Base-by-base conservation (phyloP, 2,888 invertebrate species). In the Agrochola macilenta region DNA sequence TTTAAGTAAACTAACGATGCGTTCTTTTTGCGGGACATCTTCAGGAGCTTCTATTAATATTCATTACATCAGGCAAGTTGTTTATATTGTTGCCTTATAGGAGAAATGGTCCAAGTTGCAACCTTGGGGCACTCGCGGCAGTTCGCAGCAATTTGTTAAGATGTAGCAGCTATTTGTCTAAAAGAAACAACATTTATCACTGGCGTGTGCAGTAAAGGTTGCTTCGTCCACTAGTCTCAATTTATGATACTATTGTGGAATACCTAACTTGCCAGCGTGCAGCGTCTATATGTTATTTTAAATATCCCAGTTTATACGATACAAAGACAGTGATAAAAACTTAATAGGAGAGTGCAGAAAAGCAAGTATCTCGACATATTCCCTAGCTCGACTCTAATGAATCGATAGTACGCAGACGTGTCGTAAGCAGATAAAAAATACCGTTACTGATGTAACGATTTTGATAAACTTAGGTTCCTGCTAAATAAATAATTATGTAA, bases 151-250 rank as follows among this genome's bases (percentile, higher is more conserved):
- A 95, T 95, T 95, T 93, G 93, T 94, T 91, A 90, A 89, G 88
- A 87, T 90, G 88, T 90, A 89, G 89, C 87, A 91, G 93, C 93
- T 92, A 95, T 95, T 95, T 95, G 94, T 95, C 94, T 91, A 92
- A 87, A 91, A 91, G 89, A 89, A 90, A 89, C 87, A 71, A 89
- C 93, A 94, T 95, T 94, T 93, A 92, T 95, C 94, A 93, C 88
- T 83, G 76, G 87, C 81, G 76, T 85, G 81, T 77, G 85, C 86
- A 87, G 86, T 89, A 87, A 87, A 87, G 86, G 79, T 90, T 89
- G 83, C 90, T 86, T 87, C 81, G 84, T 88, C 89, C 79, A 82
- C 86, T 83, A 78, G 83, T 88, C 88, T 87, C 91, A 90, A 93
- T 93, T 93, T 93, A 94, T 90, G 91, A 90, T 87, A 87, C 91